phyloP scores from a whole-genome alignment of 2,113 vertebrate genomes.

The Oreocharis arfaki region DNA sequence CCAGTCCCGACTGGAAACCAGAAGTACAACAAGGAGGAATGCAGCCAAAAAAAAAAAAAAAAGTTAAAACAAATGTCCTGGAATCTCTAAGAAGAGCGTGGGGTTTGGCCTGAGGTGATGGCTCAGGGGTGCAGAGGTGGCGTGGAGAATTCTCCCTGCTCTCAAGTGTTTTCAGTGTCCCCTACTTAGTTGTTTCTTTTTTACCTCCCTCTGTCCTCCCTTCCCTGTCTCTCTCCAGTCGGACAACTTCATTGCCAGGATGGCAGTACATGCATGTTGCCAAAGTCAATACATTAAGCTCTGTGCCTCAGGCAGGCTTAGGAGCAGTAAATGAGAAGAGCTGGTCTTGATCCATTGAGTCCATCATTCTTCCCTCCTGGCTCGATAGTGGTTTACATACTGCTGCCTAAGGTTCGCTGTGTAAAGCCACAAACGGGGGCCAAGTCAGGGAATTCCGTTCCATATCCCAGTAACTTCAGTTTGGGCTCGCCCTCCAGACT shows the following conservation, averaged over 20 bases:
- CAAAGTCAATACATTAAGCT: constrained; percentile 39
- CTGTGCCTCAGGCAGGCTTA: not conserved
- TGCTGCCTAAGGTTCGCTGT: not conserved
- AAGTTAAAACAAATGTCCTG: constrained; percentile 16
- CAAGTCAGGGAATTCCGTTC: not conserved
- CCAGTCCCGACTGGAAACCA: constrained; percentile 11
- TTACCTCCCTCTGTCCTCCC: not conserved
- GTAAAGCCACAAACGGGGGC: not conserved
- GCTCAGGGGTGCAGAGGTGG: not conserved
- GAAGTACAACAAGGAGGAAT: constrained; percentile 45
- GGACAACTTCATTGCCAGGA: not conserved
- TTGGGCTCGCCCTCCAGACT: not conserved
- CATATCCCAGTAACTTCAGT: not conserved
- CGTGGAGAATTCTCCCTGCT: not conserved
- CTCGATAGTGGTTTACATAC: not conserved
- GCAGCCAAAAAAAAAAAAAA: not conserved
- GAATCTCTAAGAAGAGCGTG: not conserved
- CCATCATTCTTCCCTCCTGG: not conserved
- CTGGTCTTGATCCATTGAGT: constrained; percentile 2
- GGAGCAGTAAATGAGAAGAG: not conserved
- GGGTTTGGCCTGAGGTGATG: not conserved
- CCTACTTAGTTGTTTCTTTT: not conserved
- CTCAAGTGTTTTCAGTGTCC: not conserved
- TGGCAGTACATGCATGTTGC: not conserved
- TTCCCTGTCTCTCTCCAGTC: not conserved